Percentiles rank a stretch among this genome's conserved stretches.
These are phyloP conservation scores for Spermophilus dauricus DNA, from an alignment of 2,113 vertebrate species.

Conservation along the genomic window DNA sequence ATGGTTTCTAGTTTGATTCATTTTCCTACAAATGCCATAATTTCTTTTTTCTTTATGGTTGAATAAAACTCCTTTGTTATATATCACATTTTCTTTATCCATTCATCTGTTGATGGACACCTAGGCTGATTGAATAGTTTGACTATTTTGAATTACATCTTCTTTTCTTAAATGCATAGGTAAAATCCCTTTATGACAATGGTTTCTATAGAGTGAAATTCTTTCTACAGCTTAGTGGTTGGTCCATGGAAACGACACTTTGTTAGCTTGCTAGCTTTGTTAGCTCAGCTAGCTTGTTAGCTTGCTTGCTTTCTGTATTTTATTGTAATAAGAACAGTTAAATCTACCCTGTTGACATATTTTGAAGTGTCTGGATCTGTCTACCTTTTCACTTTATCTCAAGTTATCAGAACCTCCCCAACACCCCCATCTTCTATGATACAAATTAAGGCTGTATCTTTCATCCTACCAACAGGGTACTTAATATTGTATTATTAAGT, in stretches of 20 bases:
- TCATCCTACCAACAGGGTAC: neutral
- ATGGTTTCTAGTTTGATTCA: too few species aligned
- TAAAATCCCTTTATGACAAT: neutral
- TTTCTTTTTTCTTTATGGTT: too few species aligned
- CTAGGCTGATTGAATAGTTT: too few species aligned
- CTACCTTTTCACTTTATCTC: neutral
- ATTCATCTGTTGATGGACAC: too few species aligned
- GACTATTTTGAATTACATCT: too few species aligned
- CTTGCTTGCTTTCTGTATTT: neutral
- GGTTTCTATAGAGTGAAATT: slow-evolving; percentile 27
- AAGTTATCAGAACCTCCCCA: neutral
- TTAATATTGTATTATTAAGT: neutral
- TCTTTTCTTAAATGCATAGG: neutral
- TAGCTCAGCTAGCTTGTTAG: neutral
- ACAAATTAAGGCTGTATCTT: slow-evolving; percentile 25
- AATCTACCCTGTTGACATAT: neutral
- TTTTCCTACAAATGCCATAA: too few species aligned
- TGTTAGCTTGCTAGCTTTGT: neutral
- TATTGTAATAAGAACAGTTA: slow-evolving; percentile 5
- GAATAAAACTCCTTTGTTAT: too few species aligned
- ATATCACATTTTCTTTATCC: too few species aligned
- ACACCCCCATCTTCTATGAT: neutral
- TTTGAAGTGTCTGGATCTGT: neutral
- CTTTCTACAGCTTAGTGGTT: slow-evolving; percentile 42
- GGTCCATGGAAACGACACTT: slow-evolving; percentile 14